Evolutionary conservation across 2,888 invertebrate species (phyloP), one percentile per base, ranked within the genome.

Genomic region (Xylocampa areola): DNA sequence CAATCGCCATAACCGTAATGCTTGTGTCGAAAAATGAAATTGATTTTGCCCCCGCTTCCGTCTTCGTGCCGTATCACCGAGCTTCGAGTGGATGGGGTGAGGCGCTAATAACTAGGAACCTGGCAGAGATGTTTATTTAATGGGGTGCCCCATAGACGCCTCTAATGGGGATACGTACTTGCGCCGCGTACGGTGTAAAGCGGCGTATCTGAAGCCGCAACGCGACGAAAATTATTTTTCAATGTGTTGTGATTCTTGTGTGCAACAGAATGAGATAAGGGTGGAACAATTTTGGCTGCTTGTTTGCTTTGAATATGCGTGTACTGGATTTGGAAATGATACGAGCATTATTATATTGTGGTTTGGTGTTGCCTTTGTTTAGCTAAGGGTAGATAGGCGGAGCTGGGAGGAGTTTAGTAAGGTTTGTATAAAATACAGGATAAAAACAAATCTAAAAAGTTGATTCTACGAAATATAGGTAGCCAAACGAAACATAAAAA

Each of bases 1-100:
- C 86, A 81, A 85, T 82, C 80, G 83, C 87, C 82, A 83, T 88
- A 88, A 84, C 88, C 84, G 88, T 90, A 90, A 88, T 88, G 90
- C 90, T 89, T 89, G 91, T 90, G 91, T 91, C 90, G 89, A 92
- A 93, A 92, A 93, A 92, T 92, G 89, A 91, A 93, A 93, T 93
- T 91, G 93, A 92, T 92, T 92, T 92, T 84, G 79, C 87, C 82
- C 87, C 81, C 83, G 85, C 88, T 84, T 87, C 88, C 88, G 85
- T 75, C 85, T 91, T 87, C 93, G 93, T 94, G 93, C 93, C 92
- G 90, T 94, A 94, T 94, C 93, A 85, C 85, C 85, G 75, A 65
- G 85, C 81, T 81, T 89, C 84, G 85, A 94, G 94, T 91, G 91
- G 90, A 76, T 83, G 82, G 90, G 92, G 92, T 77, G 86, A 81